phyloP scores from a whole-genome alignment of 1,140 invertebrate genomes.

The Drosophila varians region DNA sequence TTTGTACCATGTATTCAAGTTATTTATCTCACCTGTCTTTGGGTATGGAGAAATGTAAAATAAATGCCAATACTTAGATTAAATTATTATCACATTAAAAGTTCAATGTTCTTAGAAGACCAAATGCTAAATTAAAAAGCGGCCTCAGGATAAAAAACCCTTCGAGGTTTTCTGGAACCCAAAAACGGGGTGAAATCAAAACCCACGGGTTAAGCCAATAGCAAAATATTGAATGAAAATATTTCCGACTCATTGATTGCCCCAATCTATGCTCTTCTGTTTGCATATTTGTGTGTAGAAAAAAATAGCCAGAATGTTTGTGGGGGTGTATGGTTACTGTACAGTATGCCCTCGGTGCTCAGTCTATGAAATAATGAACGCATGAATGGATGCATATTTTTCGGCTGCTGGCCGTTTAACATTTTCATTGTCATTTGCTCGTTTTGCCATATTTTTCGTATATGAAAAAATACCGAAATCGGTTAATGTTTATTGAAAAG shows the following conservation, averaged over 20 bases:
- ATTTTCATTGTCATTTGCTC: slow-evolving; percentile 32
- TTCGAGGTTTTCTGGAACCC: neutral
- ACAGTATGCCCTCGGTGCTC: slow-evolving; percentile 47
- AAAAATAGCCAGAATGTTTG: slow-evolving; percentile 30
- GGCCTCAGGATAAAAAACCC: neutral
- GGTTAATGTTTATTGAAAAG: slow-evolving; percentile 84
- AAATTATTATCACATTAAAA: too few species aligned
- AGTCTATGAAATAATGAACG: slow-evolving; percentile 82
- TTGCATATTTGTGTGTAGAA: slow-evolving; percentile 58
- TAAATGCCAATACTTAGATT: too few species aligned
- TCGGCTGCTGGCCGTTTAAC: slow-evolving; percentile 34
- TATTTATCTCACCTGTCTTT: neutral
- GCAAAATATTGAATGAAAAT: slow-evolving; percentile 63
- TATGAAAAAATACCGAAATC: slow-evolving; percentile 83
- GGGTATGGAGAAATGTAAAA: too few species aligned
- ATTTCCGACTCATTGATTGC: slow-evolving; percentile 83
- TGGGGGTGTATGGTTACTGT: slow-evolving; percentile 37
- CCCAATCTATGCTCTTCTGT: slow-evolving; percentile 46
- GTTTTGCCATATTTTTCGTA: slow-evolving; percentile 33
- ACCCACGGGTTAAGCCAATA: slow-evolving; percentile 50
- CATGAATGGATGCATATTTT: slow-evolving; percentile 77
- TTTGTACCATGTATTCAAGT: neutral
- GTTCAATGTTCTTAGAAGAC: too few species aligned
- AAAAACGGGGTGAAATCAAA: slow-evolving; percentile 1
- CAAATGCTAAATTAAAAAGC: slow-evolving; percentile 3